These are phyloP conservation scores for Notechis scutatus DNA, from an alignment of 2,113 vertebrate genomes.

Conservation along the genomic window DNA sequence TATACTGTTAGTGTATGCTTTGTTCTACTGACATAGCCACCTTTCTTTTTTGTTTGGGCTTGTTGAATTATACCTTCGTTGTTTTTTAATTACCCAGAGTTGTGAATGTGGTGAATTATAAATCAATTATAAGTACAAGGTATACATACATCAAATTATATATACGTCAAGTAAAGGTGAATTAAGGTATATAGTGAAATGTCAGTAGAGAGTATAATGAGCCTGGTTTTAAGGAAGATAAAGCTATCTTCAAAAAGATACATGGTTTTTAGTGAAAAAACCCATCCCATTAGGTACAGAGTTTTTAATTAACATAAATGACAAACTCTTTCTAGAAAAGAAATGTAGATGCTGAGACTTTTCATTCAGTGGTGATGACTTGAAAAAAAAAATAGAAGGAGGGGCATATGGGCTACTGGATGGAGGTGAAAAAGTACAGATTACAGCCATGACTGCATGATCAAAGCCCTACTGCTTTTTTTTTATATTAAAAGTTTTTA, in stretches of 20 bases:
- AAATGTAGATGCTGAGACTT: not conserved
- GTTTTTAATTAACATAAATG: not conserved
- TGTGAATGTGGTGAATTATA: not conserved
- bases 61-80: not conserved
- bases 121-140: not conserved
- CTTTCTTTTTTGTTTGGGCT: not conserved
- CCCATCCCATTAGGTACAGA: not conserved
- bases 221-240: not conserved
- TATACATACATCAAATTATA: not conserved
- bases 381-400: not conserved
- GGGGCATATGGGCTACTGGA: not conserved
- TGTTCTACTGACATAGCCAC: not conserved
- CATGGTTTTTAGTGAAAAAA: not conserved
- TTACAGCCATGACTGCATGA: not conserved
- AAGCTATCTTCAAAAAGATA: not conserved
- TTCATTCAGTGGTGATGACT: not conserved
- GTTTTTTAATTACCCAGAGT: not conserved
- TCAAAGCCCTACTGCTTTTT: not conserved
- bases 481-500: too few species aligned
- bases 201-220: not conserved
- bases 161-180: not conserved
- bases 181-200: not conserved
- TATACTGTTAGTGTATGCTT: not conserved
- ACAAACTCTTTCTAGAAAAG: not conserved
- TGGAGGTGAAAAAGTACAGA: not conserved